Evolutionary conservation across 2,797 vertebrate genomes (phyloP).

Genomic region (Cuniculus paca): DNA sequence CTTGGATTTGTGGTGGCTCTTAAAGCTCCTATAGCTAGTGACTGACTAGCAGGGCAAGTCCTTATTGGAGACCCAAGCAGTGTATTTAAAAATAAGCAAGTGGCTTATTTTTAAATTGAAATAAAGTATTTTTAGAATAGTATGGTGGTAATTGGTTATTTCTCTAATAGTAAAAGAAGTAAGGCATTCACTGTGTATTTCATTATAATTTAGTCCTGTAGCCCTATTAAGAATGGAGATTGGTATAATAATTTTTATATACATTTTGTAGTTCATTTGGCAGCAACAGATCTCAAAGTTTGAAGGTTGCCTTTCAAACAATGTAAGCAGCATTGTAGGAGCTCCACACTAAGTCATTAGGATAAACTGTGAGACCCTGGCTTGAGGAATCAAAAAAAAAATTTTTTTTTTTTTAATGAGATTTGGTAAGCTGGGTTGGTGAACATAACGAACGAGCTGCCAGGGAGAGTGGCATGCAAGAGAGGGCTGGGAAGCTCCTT

Average conservation of each 20-base stretch:
- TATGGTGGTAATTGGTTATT: background rate
- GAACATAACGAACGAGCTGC: background rate
- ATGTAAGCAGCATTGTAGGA: background rate
- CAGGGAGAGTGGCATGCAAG: background rate
- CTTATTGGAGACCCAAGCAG: background rate
- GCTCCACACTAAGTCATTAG: background rate
- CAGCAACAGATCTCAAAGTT: background rate
- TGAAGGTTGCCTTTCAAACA: background rate
- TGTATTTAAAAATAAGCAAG: background rate
- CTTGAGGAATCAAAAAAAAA: background rate
- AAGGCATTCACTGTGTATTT: background rate
- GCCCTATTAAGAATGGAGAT: background rate
- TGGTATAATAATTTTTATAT: background rate
- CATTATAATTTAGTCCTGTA: background rate
- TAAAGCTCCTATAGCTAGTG: background rate
- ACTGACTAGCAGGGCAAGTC: background rate
- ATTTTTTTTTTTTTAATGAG: background rate
- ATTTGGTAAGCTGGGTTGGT: background rate
- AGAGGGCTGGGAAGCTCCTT: background rate
- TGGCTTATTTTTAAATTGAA: conserved; percentile 31
- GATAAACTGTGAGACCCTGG: background rate
- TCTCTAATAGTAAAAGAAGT: background rate
- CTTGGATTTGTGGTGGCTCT: background rate
- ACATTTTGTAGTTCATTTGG: background rate
- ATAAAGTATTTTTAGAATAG: conserved; percentile 28